Conservation (phyloP, 2,113 vertebrate species). For the Cyprinodon brontotheroides region DNA sequence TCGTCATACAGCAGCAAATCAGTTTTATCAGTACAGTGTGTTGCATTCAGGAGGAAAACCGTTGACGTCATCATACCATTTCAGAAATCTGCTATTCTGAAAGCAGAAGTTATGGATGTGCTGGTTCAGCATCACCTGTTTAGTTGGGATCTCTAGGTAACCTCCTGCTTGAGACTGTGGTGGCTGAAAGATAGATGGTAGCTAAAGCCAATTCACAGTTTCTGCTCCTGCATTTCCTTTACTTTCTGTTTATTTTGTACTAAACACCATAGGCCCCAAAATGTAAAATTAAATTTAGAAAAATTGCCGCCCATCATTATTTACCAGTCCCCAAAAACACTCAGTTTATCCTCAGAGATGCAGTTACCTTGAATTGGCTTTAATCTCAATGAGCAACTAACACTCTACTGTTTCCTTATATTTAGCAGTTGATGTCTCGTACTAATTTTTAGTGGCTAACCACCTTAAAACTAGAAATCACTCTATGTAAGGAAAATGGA, state of each 20-base stretch:
- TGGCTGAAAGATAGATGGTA: slow-evolving; percentile 12
- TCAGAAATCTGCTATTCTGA: slow-evolving; percentile 68
- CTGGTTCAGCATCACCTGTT: slow-evolving; percentile 80
- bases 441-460: background rate
- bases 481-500: background rate
- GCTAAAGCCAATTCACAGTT: background rate
- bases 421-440: background rate
- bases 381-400: background rate
- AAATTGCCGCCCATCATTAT: background rate
- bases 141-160: slow-evolving; percentile 80
- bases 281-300: background rate
- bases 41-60: slow-evolving; percentile 14
- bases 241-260: background rate
- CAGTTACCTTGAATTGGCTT: background rate
- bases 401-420: background rate
- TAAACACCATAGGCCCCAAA: background rate
- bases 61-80: slow-evolving; percentile 47
- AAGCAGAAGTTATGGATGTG: slow-evolving; percentile 73
- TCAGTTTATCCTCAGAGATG: background rate
- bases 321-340: background rate
- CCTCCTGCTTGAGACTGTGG: slow-evolving; percentile 9
- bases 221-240: background rate
- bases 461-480: background rate
- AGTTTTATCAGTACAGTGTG: background rate
- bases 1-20: background rate